phyloP scores from a whole-genome alignment of 1,140 invertebrate genomes.

The Episyrphus balteatus region DNA sequence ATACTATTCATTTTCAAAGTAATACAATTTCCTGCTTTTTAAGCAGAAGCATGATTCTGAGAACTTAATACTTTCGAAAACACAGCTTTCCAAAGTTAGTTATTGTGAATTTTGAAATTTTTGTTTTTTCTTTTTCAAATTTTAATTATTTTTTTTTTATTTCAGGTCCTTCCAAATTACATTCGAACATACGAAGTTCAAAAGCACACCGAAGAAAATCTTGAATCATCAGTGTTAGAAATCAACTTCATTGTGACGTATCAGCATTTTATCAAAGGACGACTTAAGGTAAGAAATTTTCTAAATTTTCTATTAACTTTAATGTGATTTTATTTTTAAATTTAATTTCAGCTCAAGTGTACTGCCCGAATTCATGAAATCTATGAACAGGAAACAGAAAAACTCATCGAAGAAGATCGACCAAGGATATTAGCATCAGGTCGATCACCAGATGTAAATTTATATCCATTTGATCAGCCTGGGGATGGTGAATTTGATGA shows the following conservation, averaged over 20 bases:
- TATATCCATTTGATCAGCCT: conserved; percentile 29
- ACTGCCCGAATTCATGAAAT: conserved; percentile 31
- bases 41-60: too few species aligned
- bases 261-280: conserved; percentile 41
- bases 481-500: conserved; percentile 17
- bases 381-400: conserved; percentile 31
- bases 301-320: too few species aligned
- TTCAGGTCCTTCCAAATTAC: conserved; percentile 23
- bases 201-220: conserved; percentile 23
- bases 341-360: conserved; percentile 23
- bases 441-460: conserved; percentile 32
- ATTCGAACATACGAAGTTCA: conserved; percentile 25
- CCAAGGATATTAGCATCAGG: conserved; percentile 33
- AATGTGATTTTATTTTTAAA: neutral
- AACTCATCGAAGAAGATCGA: conserved; percentile 32
- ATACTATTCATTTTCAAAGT: too few species aligned
- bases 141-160: conserved; percentile 2
- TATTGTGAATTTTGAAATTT: too few species aligned
- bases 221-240: conserved; percentile 29
- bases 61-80: too few species aligned
- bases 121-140: too few species aligned
- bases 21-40: too few species aligned
- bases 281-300: conserved; percentile 37
- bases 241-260: conserved; percentile 42
- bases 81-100: too few species aligned